Percentiles rank a stretch among this genome's conserved stretches.
These are phyloP conservation scores for Lasioglossum lativentre DNA, from an alignment of 2,888 invertebrate genomes.

Conservation along the genomic window DNA sequence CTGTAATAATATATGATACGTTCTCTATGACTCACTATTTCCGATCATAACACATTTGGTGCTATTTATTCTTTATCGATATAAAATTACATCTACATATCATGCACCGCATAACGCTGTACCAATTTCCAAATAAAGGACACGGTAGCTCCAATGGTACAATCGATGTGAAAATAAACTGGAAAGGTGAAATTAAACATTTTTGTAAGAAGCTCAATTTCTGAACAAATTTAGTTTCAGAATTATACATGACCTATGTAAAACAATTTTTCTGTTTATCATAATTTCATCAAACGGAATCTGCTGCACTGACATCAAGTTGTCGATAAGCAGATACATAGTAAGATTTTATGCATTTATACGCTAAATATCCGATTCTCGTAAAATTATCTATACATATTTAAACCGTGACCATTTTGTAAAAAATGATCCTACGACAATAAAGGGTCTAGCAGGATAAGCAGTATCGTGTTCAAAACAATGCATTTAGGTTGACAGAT, in stretches of 20 bases:
- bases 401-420: too few relatives aligned
- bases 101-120: neutral
- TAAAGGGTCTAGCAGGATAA: too few relatives aligned
- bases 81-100: neutral
- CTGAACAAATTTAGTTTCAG: neutral
- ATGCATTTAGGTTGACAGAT: too few relatives aligned
- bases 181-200: neutral
- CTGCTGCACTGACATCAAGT: too few relatives aligned
- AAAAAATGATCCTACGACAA: too few relatives aligned
- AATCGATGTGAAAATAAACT: neutral
- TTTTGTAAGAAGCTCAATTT: neutral
- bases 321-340: too few relatives aligned
- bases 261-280: neutral
- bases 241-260: neutral
- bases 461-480: too few relatives aligned
- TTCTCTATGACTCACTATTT: slow-evolving; percentile 3
- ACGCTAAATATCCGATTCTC: too few relatives aligned
- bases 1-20: neutral
- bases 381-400: too few relatives aligned
- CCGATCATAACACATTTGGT: slow-evolving; percentile 32
- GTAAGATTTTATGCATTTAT: too few relatives aligned
- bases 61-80: neutral
- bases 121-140: neutral
- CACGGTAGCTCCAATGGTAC: neutral
- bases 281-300: neutral